These are phyloP conservation scores for Mungos mungo DNA, from an alignment of 2,113 vertebrate species.

Conservation along the genomic window DNA sequence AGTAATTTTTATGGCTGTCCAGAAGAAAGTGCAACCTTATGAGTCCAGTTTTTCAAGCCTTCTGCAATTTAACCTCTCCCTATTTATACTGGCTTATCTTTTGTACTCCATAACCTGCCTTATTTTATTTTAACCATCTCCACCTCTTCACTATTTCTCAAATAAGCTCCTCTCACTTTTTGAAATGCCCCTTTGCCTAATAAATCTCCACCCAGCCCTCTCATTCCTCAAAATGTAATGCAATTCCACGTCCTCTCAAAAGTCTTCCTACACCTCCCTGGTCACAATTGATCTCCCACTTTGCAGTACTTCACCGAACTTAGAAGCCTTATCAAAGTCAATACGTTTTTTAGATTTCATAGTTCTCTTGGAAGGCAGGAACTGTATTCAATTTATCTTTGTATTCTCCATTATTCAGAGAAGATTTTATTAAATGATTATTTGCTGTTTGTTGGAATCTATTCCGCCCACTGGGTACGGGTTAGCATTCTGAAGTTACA, in stretches of 20 bases:
- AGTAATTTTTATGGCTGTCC: background rate
- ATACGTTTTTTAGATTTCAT: background rate
- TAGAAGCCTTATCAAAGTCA: background rate
- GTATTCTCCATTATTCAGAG: background rate
- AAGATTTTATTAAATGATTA: background rate
- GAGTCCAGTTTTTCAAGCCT: background rate
- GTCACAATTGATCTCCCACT: background rate
- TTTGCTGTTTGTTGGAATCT: slow-evolving; percentile 11
- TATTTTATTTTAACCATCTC: background rate
- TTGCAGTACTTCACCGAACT: background rate
- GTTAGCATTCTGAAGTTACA: slow-evolving; percentile 4
- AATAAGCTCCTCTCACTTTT: background rate
- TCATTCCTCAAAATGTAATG: background rate
- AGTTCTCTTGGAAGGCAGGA: background rate
- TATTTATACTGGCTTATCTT: background rate
- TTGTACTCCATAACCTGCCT: background rate
- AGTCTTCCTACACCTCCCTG: background rate
- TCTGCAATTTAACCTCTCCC: background rate
- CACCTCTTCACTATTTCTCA: background rate
- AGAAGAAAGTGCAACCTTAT: background rate
- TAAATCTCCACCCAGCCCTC: background rate
- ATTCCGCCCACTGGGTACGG: background rate
- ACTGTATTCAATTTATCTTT: background rate
- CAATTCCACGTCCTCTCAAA: background rate
- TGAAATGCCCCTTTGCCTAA: background rate